phyloP scores from a whole-genome alignment of 2,113 vertebrate species.

The Colistium nudipinnis region DNA sequence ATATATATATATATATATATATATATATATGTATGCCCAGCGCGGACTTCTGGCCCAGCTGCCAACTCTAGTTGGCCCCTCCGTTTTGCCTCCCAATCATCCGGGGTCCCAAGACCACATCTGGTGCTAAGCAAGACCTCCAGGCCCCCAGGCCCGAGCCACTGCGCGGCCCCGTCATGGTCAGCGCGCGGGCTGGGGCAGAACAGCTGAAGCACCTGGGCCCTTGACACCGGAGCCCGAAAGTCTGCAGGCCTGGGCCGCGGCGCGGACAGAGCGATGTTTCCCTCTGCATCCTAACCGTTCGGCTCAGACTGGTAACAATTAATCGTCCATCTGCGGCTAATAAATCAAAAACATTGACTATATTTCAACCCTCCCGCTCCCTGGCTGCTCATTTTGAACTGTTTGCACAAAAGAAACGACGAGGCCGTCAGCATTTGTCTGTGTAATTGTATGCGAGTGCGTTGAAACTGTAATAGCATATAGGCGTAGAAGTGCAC shows the following conservation, averaged over 20 bases:
- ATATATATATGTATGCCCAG: constrained; percentile 9
- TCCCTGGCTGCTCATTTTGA: constrained; percentile 10
- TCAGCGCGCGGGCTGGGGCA: constrained; percentile 41
- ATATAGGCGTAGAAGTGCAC: background rate
- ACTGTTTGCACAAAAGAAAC: constrained; percentile 11
- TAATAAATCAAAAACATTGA: constrained; percentile 20
- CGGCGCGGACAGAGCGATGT: constrained; percentile 14
- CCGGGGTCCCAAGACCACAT: constrained; percentile 55
- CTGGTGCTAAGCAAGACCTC: constrained; percentile 55
- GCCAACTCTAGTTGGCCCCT: constrained; percentile 51
- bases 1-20: too few species aligned
- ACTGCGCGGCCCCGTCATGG: constrained; percentile 22
- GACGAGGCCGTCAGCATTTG: constrained; percentile 22
- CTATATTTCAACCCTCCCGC: constrained; percentile 15
- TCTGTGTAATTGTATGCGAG: constrained; percentile 13
- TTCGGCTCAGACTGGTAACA: constrained; percentile 12
- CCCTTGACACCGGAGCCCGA: constrained; percentile 20
- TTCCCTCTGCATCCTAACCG: constrained; percentile 23
- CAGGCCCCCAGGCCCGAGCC: constrained; percentile 28
- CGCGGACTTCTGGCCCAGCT: constrained; percentile 13
- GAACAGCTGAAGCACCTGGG: constrained; percentile 44
- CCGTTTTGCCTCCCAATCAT: constrained; percentile 50
- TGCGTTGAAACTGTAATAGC: constrained; percentile 1
- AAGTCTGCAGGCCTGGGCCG: constrained; percentile 1
- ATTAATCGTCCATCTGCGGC: constrained; percentile 38